Evolutionary conservation across 2,888 invertebrate species (phyloP), one percentile per base, ranked within the genome.

Genomic region (Lepidocyrtinus sp.): DNA sequence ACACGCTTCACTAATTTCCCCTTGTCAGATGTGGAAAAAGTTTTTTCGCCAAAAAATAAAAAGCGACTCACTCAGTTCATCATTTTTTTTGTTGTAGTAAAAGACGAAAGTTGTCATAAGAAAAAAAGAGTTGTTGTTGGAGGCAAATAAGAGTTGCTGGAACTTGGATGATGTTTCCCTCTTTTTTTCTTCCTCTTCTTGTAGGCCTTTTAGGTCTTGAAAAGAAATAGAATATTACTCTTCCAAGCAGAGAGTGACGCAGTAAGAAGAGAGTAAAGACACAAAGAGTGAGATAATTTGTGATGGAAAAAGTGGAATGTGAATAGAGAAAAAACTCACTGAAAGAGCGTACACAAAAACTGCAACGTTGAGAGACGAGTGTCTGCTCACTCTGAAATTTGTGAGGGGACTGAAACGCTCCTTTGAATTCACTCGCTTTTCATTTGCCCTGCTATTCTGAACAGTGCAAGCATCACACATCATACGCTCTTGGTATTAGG

Each of bases 1-100:
- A 76, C 76, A 76, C 76, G 76, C 76, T 76, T 76, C 76, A 76
- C 76, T 76, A 76, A 76, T 76, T 76, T 76, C 70, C 70, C 36
- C 70, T 76, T 76, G 76, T 76, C 76, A 76, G 70, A 76, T 69
- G 26, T 68, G 63, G 26, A 50, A 45, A 76, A 76, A 63, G 62
- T 70, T 75, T 75, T 72, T 63, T 62, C 46, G 26, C 25, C 22
- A 65, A 76, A 68, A 76, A 76, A 64, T 63, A 26, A 69, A 68
- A 27, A 50, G 36, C 61, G 46, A 70, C 36, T 70, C 24, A 24
- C 67, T 75, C 45, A 61, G 75, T 75, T 75, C 62, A 75, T 76
- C 69, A 68, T 62, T 64, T 64, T n/a, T n/a, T 75, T 75, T 68
- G 26, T 70, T 70, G 19, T 19, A 26, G n/a, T 5, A 25, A 24